These are phyloP conservation scores for Mormyrus lacerda DNA, from an alignment of 2,113 vertebrate genomes.

Conservation along the genomic window DNA sequence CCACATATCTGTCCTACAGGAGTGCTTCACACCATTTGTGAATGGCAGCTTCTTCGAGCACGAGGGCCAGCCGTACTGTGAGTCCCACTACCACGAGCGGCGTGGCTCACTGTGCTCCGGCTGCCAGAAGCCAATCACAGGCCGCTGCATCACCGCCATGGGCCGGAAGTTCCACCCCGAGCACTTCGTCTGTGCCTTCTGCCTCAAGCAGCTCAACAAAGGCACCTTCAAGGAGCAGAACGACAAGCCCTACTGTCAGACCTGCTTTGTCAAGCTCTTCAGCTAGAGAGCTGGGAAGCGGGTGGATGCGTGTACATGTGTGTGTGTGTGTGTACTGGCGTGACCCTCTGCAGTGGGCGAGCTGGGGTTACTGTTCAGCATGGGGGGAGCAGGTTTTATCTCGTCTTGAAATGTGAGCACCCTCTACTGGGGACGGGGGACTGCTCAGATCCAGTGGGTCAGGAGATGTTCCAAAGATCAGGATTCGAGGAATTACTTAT, in stretches of 20 bases:
- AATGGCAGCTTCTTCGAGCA: conserved; percentile 98
- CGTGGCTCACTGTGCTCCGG: conserved; percentile 92
- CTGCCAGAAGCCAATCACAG: conserved; percentile 98
- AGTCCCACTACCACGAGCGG: conserved; percentile 94
- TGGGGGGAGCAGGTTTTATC: neutral
- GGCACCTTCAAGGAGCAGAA: conserved; percentile 99
- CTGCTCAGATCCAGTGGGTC: neutral
- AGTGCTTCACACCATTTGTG: conserved; percentile 92
- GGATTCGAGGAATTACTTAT: conserved; percentile 13
- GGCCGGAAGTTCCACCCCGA: conserved; percentile 96
- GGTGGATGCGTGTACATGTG: neutral
- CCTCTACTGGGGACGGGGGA: neutral
- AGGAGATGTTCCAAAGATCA: conserved; percentile 6
- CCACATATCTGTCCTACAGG: conserved; percentile 54
- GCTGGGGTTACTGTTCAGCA: neutral
- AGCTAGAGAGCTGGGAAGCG: conserved; percentile 61
- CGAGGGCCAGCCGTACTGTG: conserved; percentile 93
- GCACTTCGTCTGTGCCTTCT: conserved; percentile 98
- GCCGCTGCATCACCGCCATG: conserved; percentile 98
- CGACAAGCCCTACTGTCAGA: conserved; percentile 97
- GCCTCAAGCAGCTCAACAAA: conserved; percentile 98
- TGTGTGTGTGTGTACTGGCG: conserved; percentile 5
- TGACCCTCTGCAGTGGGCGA: neutral
- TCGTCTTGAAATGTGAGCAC: neutral
- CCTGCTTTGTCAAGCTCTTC: conserved; percentile 97